A percentile compares a stretch with the other conserved stretches of the same genome.
phyloP scores from a whole-genome alignment of 2,888 invertebrate genomes.

The Orthonychiurus folsomi region DNA sequence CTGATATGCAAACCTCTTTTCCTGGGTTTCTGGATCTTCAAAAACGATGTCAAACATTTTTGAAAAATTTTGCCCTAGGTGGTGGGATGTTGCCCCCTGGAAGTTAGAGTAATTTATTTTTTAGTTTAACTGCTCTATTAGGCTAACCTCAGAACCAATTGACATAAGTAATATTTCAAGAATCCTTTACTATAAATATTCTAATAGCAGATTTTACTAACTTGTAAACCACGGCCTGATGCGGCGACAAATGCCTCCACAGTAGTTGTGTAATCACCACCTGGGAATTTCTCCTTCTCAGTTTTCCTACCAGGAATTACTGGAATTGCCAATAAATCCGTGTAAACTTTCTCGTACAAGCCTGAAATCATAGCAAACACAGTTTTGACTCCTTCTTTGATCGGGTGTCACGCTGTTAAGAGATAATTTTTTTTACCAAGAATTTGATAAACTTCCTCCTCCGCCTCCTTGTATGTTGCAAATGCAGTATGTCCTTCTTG shows the following conservation, averaged over 20 bases:
- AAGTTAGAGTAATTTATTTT: conserved; percentile 14
- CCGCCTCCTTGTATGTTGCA: conserved; percentile 72
- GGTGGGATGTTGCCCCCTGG: conserved; percentile 92
- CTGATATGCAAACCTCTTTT: conserved; percentile 76
- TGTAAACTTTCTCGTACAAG: conserved; percentile 82
- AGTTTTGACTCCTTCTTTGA: not conserved
- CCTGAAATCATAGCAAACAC: conserved; percentile 11
- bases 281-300: conserved; percentile 98
- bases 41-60: conserved; percentile 97
- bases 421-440: conserved; percentile 47
- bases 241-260: conserved; percentile 92
- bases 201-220: conserved; percentile 40
- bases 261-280: conserved; percentile 93
- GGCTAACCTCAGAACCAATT: not conserved
- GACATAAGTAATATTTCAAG: not conserved
- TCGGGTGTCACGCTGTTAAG: too few species aligned
- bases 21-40: conserved; percentile 79
- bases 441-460: conserved; percentile 72
- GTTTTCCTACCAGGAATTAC: conserved; percentile 93
- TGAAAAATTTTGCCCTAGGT: conserved; percentile 97
- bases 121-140: conserved; percentile 4
- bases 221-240: conserved; percentile 86
- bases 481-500: conserved; percentile 98
- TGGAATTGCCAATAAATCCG: conserved; percentile 82
- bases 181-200: not conserved